Evolutionary conservation across 1,140 invertebrate species (phyloP).

Genomic region (Myzus persicae): DNA sequence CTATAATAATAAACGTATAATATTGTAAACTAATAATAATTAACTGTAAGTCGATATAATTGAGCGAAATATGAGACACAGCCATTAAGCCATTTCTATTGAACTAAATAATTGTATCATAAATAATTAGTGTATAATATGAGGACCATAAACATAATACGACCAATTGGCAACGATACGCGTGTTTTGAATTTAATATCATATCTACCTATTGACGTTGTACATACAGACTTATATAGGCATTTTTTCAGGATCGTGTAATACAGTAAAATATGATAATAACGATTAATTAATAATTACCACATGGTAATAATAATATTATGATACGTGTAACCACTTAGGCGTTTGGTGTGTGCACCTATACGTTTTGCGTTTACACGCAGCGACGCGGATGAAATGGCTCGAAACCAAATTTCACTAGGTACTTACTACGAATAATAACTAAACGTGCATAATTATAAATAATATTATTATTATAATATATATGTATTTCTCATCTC

Average conservation of each 20-base stretch:
- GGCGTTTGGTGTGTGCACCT: not conserved
- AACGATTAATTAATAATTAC: not conserved
- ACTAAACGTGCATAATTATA: not conserved
- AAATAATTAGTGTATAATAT: not conserved
- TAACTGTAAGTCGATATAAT: not conserved
- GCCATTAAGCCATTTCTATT: not conserved
- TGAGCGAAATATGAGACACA: not conserved
- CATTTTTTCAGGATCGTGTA: not conserved
- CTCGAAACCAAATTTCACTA: slow-evolving; percentile 35
- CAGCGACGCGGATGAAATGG: not conserved
- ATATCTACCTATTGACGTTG: not conserved
- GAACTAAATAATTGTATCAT: not conserved
- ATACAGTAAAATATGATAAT: not conserved
- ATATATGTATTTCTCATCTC: not conserved
- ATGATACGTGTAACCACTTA: not conserved
- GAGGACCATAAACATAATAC: not conserved
- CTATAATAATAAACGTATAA: not conserved
- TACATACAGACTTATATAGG: not conserved
- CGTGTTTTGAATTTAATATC: not conserved
- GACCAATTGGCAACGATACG: not conserved
- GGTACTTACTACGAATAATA: not conserved
- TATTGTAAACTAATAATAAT: not conserved
- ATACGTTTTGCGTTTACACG: not conserved
- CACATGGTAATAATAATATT: not conserved
- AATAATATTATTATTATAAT: not conserved